These are phyloP conservation scores for Rhorus exstirpatorius DNA, from an alignment of 2,888 invertebrate species.

Conservation along the genomic window DNA sequence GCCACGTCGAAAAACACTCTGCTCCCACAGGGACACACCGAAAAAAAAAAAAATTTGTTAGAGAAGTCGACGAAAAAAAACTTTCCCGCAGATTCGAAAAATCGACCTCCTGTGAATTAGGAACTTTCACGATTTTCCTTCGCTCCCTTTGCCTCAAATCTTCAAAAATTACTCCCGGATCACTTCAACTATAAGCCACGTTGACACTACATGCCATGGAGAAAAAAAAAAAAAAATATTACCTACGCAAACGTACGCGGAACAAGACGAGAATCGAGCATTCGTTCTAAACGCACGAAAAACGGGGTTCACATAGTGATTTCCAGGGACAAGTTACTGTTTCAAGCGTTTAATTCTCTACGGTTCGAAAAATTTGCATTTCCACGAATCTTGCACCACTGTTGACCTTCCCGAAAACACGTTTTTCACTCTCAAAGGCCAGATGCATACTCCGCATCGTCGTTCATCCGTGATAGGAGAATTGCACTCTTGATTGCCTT, in stretches of 20 bases:
- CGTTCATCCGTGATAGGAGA: conserved; percentile 14
- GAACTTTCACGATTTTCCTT: conserved; percentile 4
- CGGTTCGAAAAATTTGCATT: neutral
- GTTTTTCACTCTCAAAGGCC: conserved; percentile 15
- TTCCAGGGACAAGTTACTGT: neutral
- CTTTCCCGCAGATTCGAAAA: neutral
- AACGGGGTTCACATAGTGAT: neutral
- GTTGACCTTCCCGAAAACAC: neutral
- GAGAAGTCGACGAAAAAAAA: neutral
- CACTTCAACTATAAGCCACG: neutral
- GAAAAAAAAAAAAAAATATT: neutral
- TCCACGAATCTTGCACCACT: neutral
- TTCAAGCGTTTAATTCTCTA: neutral
- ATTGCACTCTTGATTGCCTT: neutral
- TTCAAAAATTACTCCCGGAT: neutral
- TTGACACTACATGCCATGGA: neutral
- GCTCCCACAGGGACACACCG: neutral
- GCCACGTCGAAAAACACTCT: too few relatives aligned
- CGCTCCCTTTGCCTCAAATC: neutral
- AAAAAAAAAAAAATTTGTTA: neutral
- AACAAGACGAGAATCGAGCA: neutral
- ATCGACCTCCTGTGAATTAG: neutral
- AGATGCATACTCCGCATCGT: conserved; percentile 29
- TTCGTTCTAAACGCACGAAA: neutral
- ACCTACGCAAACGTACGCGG: too few relatives aligned